Conservation (phyloP, 2,113 vertebrate species). For the Micromys minutus region DNA sequence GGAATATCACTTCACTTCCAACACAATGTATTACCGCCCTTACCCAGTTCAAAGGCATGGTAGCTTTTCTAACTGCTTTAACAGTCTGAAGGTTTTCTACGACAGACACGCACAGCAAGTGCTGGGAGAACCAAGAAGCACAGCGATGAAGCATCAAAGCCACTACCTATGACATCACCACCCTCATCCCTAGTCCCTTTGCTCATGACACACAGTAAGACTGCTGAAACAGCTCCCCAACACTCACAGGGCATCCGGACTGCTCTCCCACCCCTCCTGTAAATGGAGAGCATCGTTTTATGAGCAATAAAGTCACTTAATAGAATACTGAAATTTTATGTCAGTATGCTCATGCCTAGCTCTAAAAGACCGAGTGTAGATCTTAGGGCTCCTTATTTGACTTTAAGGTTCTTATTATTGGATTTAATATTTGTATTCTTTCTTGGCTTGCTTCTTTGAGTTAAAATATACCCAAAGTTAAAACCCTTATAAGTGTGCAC, state of each 20-base stretch:
- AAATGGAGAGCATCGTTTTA: constrained; percentile 55
- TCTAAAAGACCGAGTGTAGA: constrained; percentile 55
- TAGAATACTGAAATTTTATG: constrained; percentile 72
- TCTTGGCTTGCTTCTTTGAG: constrained; percentile 60
- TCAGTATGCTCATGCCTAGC: constrained; percentile 64
- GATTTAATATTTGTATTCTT: constrained; percentile 73
- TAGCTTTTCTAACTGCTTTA: constrained; percentile 17
- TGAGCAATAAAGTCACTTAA: constrained; percentile 66
- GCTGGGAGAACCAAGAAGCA: neutral
- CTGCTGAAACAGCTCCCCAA: constrained; percentile 19
- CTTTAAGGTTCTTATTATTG: constrained; percentile 75
- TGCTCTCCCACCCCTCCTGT: constrained; percentile 22
- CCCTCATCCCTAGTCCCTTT: neutral
- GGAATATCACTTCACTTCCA: constrained; percentile 23
- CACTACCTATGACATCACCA: neutral
- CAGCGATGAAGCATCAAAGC: neutral
- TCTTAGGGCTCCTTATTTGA: constrained; percentile 72
- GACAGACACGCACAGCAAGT: neutral
- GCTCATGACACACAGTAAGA: neutral
- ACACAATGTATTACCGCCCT: neutral
- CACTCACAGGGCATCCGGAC: neutral
- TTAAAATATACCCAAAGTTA: constrained; percentile 61
- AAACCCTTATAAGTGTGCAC: constrained; percentile 36
- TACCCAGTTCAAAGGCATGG: constrained; percentile 5
- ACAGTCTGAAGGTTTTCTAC: neutral